Conservation (phyloP, 2,888 invertebrate genomes). For the Meliscaeva auricollis region DNA sequence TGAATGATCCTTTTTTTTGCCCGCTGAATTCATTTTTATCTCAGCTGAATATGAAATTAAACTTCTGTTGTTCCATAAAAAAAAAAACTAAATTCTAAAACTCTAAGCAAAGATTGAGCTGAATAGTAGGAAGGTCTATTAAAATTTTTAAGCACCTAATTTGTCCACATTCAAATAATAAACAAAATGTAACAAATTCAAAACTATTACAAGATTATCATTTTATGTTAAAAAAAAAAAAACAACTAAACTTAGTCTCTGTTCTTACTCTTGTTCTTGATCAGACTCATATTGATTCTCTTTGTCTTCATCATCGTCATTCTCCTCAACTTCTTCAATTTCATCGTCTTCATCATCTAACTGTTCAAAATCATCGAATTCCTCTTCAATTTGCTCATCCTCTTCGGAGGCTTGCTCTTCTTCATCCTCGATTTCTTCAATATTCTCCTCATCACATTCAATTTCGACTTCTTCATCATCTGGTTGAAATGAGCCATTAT, state of each 20-base stretch:
- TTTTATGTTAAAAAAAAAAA: constrained; percentile 17
- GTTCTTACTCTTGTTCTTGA: constrained; percentile 42
- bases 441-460: constrained; percentile 42
- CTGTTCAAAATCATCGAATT: constrained; percentile 56
- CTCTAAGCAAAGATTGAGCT: background rate
- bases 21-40: background rate
- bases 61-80: background rate
- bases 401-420: constrained; percentile 38
- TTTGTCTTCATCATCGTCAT: constrained; percentile 58
- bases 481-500: constrained; percentile 68
- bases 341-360: constrained; percentile 50
- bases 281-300: constrained; percentile 56
- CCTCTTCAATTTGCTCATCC: constrained; percentile 57
- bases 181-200: constrained; percentile 30
- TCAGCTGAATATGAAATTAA: background rate
- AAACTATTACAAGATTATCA: constrained; percentile 42
- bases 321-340: constrained; percentile 51
- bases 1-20: background rate
- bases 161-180: background rate
- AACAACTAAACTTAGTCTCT: background rate
- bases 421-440: constrained; percentile 49
- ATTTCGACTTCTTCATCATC: constrained; percentile 58
- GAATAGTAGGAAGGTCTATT: background rate
- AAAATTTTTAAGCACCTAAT: constrained; percentile 10
- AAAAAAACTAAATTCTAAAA: background rate